These are phyloP conservation scores for Sterna hirundo DNA, from an alignment of 2,113 vertebrate genomes.

Conservation along the genomic window DNA sequence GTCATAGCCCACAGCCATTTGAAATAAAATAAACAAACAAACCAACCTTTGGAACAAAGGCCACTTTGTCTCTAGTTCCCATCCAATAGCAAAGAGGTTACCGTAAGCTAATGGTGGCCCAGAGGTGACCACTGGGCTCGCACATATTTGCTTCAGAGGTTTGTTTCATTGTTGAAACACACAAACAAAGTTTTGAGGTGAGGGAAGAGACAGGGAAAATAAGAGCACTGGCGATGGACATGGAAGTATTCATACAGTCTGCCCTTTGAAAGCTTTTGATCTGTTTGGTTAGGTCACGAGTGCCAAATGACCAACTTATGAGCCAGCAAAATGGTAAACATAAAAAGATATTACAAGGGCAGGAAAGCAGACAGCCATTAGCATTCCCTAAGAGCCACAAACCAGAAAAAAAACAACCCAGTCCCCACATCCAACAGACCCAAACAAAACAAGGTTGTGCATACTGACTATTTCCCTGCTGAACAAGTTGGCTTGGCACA, in stretches of 20 bases:
- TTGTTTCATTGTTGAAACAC: not conserved
- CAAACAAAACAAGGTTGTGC: constrained; percentile 62
- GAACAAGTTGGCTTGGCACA: constrained; percentile 56
- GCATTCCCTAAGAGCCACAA: constrained; percentile 65
- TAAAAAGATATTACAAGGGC: constrained; percentile 67
- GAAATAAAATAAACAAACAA: constrained; percentile 45
- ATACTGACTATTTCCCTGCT: constrained; percentile 51
- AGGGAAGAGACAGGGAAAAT: constrained; percentile 36
- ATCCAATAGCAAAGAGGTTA: not conserved
- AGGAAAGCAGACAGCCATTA: constrained; percentile 67
- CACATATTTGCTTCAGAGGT: not conserved
- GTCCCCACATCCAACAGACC: constrained; percentile 60
- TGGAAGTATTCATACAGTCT: constrained; percentile 33
- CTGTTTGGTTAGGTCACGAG: constrained; percentile 47
- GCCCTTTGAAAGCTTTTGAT: constrained; percentile 57
- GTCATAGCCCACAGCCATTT: constrained; percentile 31
- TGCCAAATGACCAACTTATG: constrained; percentile 60
- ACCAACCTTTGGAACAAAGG: constrained; percentile 29
- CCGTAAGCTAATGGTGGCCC: not conserved
- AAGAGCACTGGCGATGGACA: not conserved
- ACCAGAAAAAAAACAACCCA: constrained; percentile 29
- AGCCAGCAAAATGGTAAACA: constrained; percentile 67
- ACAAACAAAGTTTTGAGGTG: not conserved
- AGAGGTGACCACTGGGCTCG: not conserved
- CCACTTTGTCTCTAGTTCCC: constrained; percentile 4